These are phyloP conservation scores for Natrix natrix DNA, from an alignment of 2,797 vertebrate species.

Conservation along the genomic window DNA sequence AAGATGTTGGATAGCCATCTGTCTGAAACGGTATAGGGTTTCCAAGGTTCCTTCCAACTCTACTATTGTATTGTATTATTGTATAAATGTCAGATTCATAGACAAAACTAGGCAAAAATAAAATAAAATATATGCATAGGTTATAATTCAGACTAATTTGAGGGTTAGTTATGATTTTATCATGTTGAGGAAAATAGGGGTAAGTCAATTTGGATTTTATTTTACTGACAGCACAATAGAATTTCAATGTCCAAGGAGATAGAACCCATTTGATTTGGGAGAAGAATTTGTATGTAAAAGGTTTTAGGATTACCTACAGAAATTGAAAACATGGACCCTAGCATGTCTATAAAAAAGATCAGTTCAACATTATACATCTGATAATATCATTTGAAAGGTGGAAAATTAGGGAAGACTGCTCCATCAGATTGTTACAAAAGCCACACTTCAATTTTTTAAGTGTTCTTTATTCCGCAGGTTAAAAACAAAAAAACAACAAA, in stretches of 20 bases:
- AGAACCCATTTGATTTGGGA: not conserved
- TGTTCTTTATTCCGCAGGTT: not conserved
- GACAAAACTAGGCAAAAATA: not conserved
- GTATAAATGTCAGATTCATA: not conserved
- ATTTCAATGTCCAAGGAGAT: not conserved
- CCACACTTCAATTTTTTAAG: not conserved
- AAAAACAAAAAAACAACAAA: not conserved
- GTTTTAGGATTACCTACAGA: not conserved
- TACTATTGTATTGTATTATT: no score
- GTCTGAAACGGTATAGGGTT: no score
- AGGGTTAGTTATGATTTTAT: not conserved
- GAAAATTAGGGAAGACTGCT: not conserved
- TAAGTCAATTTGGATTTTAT: not conserved
- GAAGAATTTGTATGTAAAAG: not conserved
- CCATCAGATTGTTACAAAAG: not conserved
- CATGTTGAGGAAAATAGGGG: not conserved
- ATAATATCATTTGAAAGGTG: not conserved
- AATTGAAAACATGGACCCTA: not conserved
- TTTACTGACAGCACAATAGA: not conserved
- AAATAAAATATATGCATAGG: not conserved
- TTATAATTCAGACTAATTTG: not conserved
- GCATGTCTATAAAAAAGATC: not conserved
- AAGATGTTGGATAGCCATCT: no score
- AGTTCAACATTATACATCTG: not conserved
- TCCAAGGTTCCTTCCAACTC: no score